These are phyloP conservation scores for Neolamprologus ventralis DNA, from an alignment of 2,113 vertebrate genomes.

Conservation along the genomic window DNA sequence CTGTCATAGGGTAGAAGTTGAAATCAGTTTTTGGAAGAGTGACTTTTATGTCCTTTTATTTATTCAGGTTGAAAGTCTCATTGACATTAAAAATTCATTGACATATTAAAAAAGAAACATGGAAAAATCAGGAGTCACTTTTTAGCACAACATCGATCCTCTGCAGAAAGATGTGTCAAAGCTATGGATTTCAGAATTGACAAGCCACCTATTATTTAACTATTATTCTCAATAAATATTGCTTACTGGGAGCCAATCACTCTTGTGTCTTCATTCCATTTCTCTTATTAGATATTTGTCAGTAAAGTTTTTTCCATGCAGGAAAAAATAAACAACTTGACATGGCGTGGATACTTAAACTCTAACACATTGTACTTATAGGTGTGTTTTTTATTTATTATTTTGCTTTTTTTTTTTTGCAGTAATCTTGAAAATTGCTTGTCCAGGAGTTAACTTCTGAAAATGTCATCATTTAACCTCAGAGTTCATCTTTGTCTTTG, in stretches of 20 bases:
- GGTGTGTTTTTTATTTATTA: neutral
- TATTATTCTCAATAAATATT: neutral
- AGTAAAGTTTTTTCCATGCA: neutral
- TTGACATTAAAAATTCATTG: neutral
- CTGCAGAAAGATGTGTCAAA: neutral
- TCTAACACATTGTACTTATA: neutral
- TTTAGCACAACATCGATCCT: neutral
- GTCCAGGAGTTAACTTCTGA: neutral
- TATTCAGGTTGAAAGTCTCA: neutral
- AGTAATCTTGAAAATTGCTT: neutral
- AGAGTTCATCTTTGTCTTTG: neutral
- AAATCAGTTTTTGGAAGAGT: neutral
- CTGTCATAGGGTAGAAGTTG: neutral
- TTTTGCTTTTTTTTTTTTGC: neutral
- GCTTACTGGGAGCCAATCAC: neutral
- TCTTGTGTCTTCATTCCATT: neutral
- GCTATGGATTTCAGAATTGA: neutral
- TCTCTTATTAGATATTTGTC: neutral
- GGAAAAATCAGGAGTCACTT: neutral
- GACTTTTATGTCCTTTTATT: neutral
- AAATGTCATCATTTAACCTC: neutral
- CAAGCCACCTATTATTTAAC: neutral
- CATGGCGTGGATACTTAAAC: neutral
- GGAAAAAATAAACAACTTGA: neutral
- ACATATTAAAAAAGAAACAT: neutral